Percentiles rank a stretch among this genome's conserved stretches.
Conservation (phyloP, 2,113 vertebrate genomes). For the Sminthopsis crassicaudata region DNA sequence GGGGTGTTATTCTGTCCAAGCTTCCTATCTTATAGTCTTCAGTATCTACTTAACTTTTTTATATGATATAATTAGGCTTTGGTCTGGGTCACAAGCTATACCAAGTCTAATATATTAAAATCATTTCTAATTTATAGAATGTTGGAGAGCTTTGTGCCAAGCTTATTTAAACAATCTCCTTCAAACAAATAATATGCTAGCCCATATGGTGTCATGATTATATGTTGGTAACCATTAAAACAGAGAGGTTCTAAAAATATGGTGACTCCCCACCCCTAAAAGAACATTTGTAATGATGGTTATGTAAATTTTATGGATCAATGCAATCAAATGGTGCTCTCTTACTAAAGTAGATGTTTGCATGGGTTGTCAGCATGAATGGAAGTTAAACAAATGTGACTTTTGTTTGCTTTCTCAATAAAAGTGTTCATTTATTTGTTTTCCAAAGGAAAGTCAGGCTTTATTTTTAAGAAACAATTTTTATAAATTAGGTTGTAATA, state of each 20-base stretch:
- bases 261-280: conserved; percentile 43
- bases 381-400: conserved; percentile 50
- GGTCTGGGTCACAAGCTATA: conserved; percentile 76
- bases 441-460: conserved; percentile 33
- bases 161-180: conserved; percentile 74
- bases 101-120: conserved; percentile 78
- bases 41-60: conserved; percentile 79
- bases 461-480: not conserved
- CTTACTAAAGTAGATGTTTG: conserved; percentile 26
- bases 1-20: conserved; percentile 36
- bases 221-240: conserved; percentile 74
- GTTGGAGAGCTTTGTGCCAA: conserved; percentile 73
- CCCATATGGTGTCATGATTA: conserved; percentile 70
- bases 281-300: conserved; percentile 66
- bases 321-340: conserved; percentile 67
- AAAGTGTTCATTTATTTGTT: conserved; percentile 22
- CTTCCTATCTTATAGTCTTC: conserved; percentile 73
- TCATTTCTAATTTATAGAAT: conserved; percentile 79
- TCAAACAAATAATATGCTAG: conserved; percentile 82
- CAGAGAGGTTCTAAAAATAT: conserved; percentile 80
- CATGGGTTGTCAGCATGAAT: not conserved
- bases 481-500: not conserved
- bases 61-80: conserved; percentile 79
- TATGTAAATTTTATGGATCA: conserved; percentile 71
- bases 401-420: conserved; percentile 67